These are phyloP conservation scores for Nephrotoma guestfalica DNA, from an alignment of 2,888 invertebrate genomes.

Conservation along the genomic window DNA sequence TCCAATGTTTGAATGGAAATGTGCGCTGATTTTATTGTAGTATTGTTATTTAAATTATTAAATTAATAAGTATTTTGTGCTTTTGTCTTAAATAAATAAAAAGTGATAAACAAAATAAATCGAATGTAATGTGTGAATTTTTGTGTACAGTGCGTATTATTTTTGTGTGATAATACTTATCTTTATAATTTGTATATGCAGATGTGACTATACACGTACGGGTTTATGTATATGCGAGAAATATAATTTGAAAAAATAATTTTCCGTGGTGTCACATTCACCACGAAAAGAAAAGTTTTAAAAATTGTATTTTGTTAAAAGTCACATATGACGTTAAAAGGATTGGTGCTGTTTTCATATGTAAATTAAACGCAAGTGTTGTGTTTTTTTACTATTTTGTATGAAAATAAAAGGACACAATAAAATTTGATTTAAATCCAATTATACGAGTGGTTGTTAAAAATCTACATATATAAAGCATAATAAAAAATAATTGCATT, in stretches of 20 bases:
- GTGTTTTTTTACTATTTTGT: neutral
- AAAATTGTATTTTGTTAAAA: neutral
- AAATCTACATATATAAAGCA: neutral
- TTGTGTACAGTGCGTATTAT: neutral
- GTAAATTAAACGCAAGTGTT: neutral
- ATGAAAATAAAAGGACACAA: neutral
- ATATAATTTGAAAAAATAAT: neutral
- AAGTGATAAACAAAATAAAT: neutral
- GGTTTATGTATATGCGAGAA: neutral
- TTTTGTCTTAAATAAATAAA: neutral
- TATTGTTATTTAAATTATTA: neutral
- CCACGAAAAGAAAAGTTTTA: neutral
- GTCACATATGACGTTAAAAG: neutral
- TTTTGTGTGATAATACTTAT: neutral
- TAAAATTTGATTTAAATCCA: neutral
- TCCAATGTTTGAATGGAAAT: neutral
- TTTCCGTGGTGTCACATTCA: no score
- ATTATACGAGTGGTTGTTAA: neutral
- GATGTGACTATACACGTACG: neutral
- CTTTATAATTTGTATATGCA: neutral
- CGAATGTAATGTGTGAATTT: neutral
- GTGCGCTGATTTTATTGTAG: neutral
- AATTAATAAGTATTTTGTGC: neutral
- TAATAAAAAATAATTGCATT: neutral
- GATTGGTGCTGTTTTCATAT: neutral